A percentile compares a stretch with the other conserved stretches of the same genome.
Evolutionary conservation across 2,888 invertebrate genomes (phyloP).

Genomic region (Brassicogethes aeneus): DNA sequence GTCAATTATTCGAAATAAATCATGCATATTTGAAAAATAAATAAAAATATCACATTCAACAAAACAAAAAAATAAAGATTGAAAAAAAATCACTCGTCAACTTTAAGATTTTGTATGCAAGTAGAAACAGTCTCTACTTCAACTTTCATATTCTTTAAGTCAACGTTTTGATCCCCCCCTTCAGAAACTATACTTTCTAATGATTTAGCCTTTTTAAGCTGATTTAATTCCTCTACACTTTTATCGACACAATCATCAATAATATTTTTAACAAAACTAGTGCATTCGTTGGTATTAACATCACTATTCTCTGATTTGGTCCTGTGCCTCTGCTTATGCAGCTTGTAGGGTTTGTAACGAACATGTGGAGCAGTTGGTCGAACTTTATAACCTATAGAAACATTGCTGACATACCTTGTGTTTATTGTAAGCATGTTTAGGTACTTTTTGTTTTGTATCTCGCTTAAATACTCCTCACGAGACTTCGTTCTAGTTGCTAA

Average conservation of each 20-base stretch:
- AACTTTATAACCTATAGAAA: conserved; percentile 50
- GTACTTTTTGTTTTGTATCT: conserved; percentile 36
- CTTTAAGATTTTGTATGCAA: conserved; percentile 53
- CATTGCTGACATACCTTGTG: conserved; percentile 53
- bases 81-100: conserved; percentile 40
- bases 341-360: conserved; percentile 50
- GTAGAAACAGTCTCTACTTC: conserved; percentile 55
- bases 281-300: conserved; percentile 24
- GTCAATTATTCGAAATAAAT: no score
- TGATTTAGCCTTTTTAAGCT: conserved; percentile 52
- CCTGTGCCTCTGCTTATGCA: conserved; percentile 49
- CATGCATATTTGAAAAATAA: not conserved
- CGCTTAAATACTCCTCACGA: conserved; percentile 48
- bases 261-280: conserved; percentile 26
- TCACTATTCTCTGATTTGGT: conserved; percentile 57
- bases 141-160: conserved; percentile 19
- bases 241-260: conserved; percentile 28
- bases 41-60: conserved; percentile 1
- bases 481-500: conserved; percentile 51
- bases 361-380: conserved; percentile 44
- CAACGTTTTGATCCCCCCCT: conserved; percentile 25
- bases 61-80: conserved; percentile 6
- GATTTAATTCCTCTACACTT: conserved; percentile 26
- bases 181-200: conserved; percentile 49
- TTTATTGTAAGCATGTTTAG: conserved; percentile 44